Evolutionary conservation across 2,113 vertebrate species (phyloP).

Genomic region (Percina caprodes): DNA sequence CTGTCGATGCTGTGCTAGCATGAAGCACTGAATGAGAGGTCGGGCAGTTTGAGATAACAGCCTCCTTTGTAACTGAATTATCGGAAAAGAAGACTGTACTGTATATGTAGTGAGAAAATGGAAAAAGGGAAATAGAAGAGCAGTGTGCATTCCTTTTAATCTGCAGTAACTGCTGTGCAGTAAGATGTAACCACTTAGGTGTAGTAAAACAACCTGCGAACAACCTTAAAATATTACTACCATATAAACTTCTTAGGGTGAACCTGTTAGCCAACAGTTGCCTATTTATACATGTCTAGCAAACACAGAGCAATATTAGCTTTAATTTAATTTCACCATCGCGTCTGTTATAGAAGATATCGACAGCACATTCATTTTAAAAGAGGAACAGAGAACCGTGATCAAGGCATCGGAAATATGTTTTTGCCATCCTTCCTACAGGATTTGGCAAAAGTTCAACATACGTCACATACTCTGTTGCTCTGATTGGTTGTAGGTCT

Average conservation of each 20-base stretch:
- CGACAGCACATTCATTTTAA: too few relatives aligned
- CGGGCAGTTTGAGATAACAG: background rate
- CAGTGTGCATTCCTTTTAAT: background rate
- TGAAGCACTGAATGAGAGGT: background rate
- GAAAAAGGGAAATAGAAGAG: background rate
- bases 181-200: background rate
- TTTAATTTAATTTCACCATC: background rate
- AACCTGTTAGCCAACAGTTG: background rate
- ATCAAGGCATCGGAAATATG: too few relatives aligned
- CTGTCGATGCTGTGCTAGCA: background rate
- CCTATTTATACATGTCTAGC: background rate
- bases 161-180: background rate
- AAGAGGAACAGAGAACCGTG: too few relatives aligned
- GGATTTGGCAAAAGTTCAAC: too few relatives aligned
- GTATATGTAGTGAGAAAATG: background rate
- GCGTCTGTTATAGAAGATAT: too few relatives aligned
- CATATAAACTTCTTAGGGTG: background rate
- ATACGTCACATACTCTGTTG: too few relatives aligned
- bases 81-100: background rate
- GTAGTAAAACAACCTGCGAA: background rate
- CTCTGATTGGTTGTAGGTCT: too few relatives aligned
- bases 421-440: too few relatives aligned
- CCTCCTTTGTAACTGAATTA: constrained; percentile 21
- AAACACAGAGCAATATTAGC: background rate
- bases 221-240: background rate